phyloP scores from a whole-genome alignment of 2,113 vertebrate species.

The Stegostoma tigrinum region DNA sequence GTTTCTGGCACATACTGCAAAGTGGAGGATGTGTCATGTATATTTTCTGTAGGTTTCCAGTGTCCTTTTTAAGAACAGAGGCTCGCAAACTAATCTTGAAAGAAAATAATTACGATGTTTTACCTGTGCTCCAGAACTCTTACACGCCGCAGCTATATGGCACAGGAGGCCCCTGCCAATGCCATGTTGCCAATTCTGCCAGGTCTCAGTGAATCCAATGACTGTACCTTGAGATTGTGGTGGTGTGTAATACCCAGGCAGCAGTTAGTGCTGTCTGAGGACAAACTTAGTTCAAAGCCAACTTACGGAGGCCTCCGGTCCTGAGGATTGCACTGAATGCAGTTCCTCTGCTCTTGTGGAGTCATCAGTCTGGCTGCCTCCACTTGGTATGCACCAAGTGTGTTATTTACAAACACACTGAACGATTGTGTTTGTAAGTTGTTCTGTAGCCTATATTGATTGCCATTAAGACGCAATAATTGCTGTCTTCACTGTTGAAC shows the following conservation, averaged over 20 bases:
- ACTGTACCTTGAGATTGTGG: neutral
- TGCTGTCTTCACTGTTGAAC: neutral
- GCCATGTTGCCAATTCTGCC: neutral
- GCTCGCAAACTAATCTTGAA: neutral
- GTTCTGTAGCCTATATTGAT: neutral
- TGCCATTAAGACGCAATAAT: neutral
- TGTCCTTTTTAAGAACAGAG: too few relatives aligned
- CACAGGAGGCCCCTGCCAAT: neutral
- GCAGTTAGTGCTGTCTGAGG: neutral
- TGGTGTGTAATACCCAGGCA: neutral
- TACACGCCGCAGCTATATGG: neutral
- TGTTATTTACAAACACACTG: neutral
- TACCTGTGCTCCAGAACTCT: neutral
- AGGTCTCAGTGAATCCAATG: neutral
- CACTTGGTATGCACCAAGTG: neutral
- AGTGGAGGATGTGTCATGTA: neutral
- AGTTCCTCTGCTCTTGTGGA: neutral
- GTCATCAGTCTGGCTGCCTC: neutral
- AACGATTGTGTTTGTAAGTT: neutral
- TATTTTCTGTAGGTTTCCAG: neutral
- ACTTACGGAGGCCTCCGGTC: neutral
- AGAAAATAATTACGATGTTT: neutral
- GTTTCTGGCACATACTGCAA: neutral
- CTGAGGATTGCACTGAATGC: neutral
- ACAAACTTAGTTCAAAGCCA: neutral